Percentiles rank a stretch among this genome's conserved stretches.
phyloP scores from a whole-genome alignment of 1,140 invertebrate species.

The Drosophila gunungcola region DNA sequence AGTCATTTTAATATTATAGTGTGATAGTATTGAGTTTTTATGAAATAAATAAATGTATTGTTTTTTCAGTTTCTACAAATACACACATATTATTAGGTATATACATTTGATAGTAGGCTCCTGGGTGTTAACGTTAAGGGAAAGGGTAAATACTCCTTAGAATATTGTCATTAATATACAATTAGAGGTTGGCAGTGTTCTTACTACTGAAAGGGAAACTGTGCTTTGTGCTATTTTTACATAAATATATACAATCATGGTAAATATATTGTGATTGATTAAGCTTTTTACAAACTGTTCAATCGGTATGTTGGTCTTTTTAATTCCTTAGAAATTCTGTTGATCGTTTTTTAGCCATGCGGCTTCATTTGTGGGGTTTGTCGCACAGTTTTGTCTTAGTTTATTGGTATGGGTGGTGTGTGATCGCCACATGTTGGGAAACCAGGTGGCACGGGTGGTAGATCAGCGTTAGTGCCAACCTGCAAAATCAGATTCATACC shows the following conservation, averaged over 20 bases:
- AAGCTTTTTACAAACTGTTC: slow-evolving; percentile 68
- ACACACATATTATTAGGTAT: slow-evolving; percentile 12
- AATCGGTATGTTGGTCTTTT: slow-evolving; percentile 56
- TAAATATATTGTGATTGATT: slow-evolving; percentile 44
- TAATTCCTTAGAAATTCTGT: slow-evolving; percentile 14
- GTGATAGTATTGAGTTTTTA: not conserved
- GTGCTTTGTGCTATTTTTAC: slow-evolving; percentile 46
- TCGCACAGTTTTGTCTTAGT: slow-evolving; percentile 80
- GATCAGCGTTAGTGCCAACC: slow-evolving; percentile 92
- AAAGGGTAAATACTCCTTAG: slow-evolving; percentile 30
- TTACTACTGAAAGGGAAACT: slow-evolving; percentile 10
- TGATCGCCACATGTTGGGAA: slow-evolving; percentile 94
- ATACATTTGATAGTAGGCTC: slow-evolving; percentile 24
- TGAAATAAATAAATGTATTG: slow-evolving; percentile 15
- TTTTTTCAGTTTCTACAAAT: slow-evolving; percentile 14
- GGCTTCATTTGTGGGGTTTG: slow-evolving; percentile 19
- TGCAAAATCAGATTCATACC: slow-evolving; percentile 93
- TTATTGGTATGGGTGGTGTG: slow-evolving; percentile 89
- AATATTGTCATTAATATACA: slow-evolving; percentile 45
- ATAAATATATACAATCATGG: slow-evolving; percentile 48
- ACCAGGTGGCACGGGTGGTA: slow-evolving; percentile 92
- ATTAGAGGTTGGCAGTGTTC: slow-evolving; percentile 25
- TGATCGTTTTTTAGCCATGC: slow-evolving; percentile 11
- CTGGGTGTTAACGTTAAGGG: not conserved
- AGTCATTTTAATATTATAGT: slow-evolving; percentile 10